Conservation (phyloP, 2,888 invertebrate genomes). For the Microctonus aethiopoides region DNA sequence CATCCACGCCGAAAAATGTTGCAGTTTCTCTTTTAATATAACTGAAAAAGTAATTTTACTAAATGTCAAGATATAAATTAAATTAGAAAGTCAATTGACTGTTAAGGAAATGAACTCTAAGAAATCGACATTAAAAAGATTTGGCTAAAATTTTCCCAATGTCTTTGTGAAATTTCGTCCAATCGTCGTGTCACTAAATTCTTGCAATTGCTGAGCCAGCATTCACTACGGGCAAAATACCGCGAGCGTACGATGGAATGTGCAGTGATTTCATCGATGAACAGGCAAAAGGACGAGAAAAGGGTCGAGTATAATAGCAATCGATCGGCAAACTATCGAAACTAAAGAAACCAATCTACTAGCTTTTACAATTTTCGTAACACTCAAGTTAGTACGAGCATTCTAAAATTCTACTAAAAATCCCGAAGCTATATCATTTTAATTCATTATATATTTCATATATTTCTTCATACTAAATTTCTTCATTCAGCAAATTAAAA, state of each 20-base stretch:
- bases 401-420: neutral
- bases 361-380: neutral
- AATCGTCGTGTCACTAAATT: slow-evolving; percentile 1
- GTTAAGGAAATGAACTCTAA: neutral
- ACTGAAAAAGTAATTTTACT: slow-evolving; percentile 55
- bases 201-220: slow-evolving; percentile 9
- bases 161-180: neutral
- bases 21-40: slow-evolving; percentile 84
- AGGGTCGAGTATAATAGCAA: slow-evolving; percentile 3
- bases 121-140: neutral
- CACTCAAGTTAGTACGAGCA: neutral
- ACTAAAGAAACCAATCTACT: neutral
- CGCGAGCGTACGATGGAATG: slow-evolving; percentile 1
- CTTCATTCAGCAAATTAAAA: no score
- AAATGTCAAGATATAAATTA: neutral
- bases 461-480: neutral
- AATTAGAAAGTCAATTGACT: neutral
- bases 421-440: neutral
- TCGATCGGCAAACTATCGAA: neutral
- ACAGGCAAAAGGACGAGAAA: neutral
- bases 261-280: slow-evolving; percentile 3
- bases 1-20: slow-evolving; percentile 87
- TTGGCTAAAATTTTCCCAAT: neutral
- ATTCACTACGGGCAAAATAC: neutral
- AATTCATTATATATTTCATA: neutral